Percentiles rank a stretch among this genome's conserved stretches.
Evolutionary conservation across 1,140 invertebrate species (phyloP).

Genomic region (Luehdorfia chinensis): DNA sequence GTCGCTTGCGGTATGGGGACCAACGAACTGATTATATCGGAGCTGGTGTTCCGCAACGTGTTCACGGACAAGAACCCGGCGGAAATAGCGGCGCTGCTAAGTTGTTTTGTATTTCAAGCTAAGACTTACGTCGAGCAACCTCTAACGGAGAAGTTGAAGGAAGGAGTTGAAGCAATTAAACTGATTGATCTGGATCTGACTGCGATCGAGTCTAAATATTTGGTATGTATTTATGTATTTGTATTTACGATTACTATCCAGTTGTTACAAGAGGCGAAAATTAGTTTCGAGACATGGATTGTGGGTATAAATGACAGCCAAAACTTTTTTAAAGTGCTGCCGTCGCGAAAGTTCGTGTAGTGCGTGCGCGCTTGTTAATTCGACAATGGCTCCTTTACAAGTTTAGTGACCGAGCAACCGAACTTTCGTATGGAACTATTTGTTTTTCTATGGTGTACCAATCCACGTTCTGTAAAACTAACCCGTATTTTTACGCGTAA

Average conservation of each 20-base stretch:
- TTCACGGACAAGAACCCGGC: constrained; percentile 90
- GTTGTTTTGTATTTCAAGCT: constrained; percentile 94
- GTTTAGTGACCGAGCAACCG: too few relatives aligned
- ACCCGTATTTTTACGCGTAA: too few relatives aligned
- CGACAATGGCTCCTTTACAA: too few relatives aligned
- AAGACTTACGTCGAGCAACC: constrained; percentile 80
- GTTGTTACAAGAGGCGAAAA: background rate
- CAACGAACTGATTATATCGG: constrained; percentile 95
- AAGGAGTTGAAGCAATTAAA: constrained; percentile 65
- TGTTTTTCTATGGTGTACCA: too few relatives aligned
- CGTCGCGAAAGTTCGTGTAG: too few relatives aligned
- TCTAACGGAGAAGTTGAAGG: constrained; percentile 76
- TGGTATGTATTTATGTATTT: constrained; percentile 39
- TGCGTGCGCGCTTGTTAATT: too few relatives aligned
- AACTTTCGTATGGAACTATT: too few relatives aligned
- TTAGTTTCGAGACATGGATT: too few relatives aligned
- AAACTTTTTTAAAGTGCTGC: too few relatives aligned
- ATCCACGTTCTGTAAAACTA: too few relatives aligned
- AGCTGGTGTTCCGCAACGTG: constrained; percentile 96
- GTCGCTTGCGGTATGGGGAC: constrained; percentile 98
- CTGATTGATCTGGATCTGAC: constrained; percentile 60
- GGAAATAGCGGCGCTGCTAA: constrained; percentile 95
- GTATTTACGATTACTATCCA: background rate
- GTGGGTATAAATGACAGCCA: too few relatives aligned
- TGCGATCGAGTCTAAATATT: constrained; percentile 62